Evolutionary conservation across 2,113 vertebrate species (phyloP).

Genomic region (Ophthalmotilapia sp.): DNA sequence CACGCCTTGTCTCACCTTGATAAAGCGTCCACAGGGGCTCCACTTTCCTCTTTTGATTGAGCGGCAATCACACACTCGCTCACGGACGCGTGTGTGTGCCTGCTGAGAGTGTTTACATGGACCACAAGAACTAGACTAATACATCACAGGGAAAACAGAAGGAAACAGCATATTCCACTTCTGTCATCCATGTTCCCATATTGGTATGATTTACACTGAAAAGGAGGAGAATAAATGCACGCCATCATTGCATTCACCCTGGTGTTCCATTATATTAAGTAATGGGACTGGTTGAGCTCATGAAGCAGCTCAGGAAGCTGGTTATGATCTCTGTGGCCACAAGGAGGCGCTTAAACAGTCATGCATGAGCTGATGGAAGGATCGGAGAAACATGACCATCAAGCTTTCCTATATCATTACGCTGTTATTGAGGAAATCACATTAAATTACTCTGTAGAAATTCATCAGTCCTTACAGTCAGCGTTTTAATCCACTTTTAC

Average conservation of each 20-base stretch:
- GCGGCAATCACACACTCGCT: neutral
- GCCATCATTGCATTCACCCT: neutral
- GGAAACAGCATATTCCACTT: neutral
- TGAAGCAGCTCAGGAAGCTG: neutral
- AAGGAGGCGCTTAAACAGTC: neutral
- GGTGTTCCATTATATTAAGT: neutral
- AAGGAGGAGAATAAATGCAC: neutral
- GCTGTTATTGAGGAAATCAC: neutral
- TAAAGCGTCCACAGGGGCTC: neutral
- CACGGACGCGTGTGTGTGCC: neutral
- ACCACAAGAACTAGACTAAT: neutral
- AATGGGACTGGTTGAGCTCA: neutral
- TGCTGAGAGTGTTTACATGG: neutral
- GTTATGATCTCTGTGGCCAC: neutral
- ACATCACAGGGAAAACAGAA: neutral
- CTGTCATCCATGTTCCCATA: neutral
- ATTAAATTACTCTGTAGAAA: neutral
- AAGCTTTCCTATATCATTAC: neutral
- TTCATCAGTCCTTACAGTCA: neutral
- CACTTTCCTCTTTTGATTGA: neutral
- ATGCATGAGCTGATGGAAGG: neutral
- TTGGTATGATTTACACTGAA: neutral
- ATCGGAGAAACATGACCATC: neutral
- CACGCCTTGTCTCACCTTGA: constrained; percentile 13
- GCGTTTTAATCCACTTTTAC: neutral